Percentiles rank a stretch among this genome's conserved stretches.
Conservation (phyloP, 2,113 vertebrate genomes). For the Mesitornis unicolor region DNA sequence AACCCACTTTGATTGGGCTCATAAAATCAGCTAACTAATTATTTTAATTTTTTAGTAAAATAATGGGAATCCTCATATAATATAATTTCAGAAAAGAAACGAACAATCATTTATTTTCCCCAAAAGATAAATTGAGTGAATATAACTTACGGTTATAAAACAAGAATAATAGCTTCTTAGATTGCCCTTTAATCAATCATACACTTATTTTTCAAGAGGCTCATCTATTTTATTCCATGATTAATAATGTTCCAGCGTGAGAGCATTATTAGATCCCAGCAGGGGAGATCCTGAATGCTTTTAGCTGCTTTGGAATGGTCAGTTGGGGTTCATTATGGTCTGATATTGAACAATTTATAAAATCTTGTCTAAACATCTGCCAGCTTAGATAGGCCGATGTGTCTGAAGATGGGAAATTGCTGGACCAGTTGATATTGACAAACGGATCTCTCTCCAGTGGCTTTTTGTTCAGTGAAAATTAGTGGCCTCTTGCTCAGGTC, state of each 20-base stretch:
- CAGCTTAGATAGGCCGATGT: conserved; percentile 87
- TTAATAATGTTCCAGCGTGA: conserved; percentile 87
- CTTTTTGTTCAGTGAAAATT: conserved; percentile 81
- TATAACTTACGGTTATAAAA: conserved; percentile 85
- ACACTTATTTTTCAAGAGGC: conserved; percentile 86
- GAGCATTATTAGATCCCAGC: conserved; percentile 90
- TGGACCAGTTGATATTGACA: conserved; percentile 86
- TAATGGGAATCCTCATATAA: conserved; percentile 64
- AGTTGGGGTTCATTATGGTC: conserved; percentile 94
- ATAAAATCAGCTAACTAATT: conserved; percentile 28
- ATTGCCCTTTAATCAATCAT: conserved; percentile 93
- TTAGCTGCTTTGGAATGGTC: conserved; percentile 90
- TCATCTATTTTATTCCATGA: conserved; percentile 93
- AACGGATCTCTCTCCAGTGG: conserved; percentile 82
- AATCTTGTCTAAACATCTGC: conserved; percentile 99
- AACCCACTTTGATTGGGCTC: conserved; percentile 28
- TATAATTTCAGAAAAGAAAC: conserved; percentile 72
- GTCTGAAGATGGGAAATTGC: conserved; percentile 87
- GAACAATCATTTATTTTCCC: conserved; percentile 79
- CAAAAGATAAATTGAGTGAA: conserved; percentile 85
- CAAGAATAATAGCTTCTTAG: conserved; percentile 88
- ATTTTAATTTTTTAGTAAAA: conserved; percentile 62
- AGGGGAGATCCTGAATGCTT: conserved; percentile 86
- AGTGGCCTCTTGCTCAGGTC: conserved; percentile 81
- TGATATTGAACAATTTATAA: conserved; percentile 98